A percentile compares a stretch with the other conserved stretches of the same genome.
Evolutionary conservation across 2,113 vertebrate species (phyloP).

Genomic region (Anhinga anhinga): DNA sequence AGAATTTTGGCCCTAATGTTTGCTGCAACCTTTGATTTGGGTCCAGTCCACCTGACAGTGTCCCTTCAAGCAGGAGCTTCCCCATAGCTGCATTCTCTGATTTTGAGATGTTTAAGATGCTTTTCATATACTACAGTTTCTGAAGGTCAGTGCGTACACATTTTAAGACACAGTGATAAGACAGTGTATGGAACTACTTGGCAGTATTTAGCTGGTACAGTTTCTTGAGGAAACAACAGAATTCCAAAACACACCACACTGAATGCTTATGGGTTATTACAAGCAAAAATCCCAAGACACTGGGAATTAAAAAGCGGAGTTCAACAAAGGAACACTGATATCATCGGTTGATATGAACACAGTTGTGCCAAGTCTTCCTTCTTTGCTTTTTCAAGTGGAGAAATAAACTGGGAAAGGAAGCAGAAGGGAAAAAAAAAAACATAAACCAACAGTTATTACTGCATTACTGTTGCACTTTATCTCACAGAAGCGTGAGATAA

Average conservation of each 20-base stretch:
- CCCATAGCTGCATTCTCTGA: background rate
- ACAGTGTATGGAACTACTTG: conserved; percentile 67
- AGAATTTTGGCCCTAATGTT: background rate
- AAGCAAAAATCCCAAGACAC: conserved; percentile 65
- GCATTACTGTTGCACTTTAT: background rate
- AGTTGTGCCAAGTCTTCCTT: conserved; percentile 58
- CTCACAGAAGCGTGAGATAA: background rate
- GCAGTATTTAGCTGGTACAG: conserved; percentile 73
- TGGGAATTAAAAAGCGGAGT: conserved; percentile 63
- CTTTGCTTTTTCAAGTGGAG: conserved; percentile 66
- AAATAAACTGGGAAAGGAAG: conserved; percentile 69
- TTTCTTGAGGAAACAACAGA: conserved; percentile 66
- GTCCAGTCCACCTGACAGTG: background rate
- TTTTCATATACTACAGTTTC: conserved; percentile 41
- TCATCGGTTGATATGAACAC: conserved; percentile 44
- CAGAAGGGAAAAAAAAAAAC: background rate
- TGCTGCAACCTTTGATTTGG: background rate
- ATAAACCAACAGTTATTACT: background rate
- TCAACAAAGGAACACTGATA: conserved; percentile 68
- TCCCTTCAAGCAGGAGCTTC: conserved; percentile 6
- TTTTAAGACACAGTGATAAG: conserved; percentile 63
- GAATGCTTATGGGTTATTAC: conserved; percentile 64
- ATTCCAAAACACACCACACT: conserved; percentile 61
- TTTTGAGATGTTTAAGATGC: conserved; percentile 28
- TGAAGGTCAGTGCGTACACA: conserved; percentile 50